Conservation (phyloP, 2,113 vertebrate genomes). For the Embiotoca jacksoni region DNA sequence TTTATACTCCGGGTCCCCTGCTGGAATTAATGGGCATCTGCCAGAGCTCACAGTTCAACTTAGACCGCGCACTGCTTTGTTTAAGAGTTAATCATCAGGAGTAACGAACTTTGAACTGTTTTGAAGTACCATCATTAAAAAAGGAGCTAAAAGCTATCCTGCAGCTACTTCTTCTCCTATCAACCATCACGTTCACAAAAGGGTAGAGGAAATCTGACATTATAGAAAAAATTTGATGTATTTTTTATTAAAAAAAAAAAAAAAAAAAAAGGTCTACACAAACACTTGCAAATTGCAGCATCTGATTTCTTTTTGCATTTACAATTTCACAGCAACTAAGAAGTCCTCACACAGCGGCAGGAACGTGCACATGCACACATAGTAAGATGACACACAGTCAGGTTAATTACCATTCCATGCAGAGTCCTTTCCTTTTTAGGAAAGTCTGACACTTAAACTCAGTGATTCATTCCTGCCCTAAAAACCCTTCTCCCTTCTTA, state of each 20-base stretch:
- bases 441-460: conserved; percentile 56
- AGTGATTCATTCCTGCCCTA: conserved; percentile 67
- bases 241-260: too few relatives aligned
- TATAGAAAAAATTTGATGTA: neutral
- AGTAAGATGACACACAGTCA: conserved; percentile 55
- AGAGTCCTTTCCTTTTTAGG: conserved; percentile 59
- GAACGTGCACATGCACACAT: conserved; percentile 20
- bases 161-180: conserved; percentile 2
- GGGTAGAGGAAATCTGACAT: conserved; percentile 24
- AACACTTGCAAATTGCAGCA: conserved; percentile 44
- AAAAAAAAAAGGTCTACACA: conserved; percentile 17
- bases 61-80: conserved; percentile 55
- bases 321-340: neutral
- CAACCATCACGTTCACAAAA: conserved; percentile 18
- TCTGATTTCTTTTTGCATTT: conserved; percentile 18
- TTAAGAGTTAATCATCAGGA: conserved; percentile 57
- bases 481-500: conserved; percentile 32
- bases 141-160: neutral
- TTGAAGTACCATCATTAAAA: conserved; percentile 23
- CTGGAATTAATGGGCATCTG: conserved; percentile 71
- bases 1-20: conserved; percentile 51
- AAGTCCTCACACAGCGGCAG: neutral
- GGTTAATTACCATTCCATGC: conserved; percentile 73
- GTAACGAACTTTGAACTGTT: conserved; percentile 48
- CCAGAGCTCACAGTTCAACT: conserved; percentile 53